Base-by-base conservation (phyloP, 2,797 vertebrate genomes). In the Anguilla anguilla region DNA sequence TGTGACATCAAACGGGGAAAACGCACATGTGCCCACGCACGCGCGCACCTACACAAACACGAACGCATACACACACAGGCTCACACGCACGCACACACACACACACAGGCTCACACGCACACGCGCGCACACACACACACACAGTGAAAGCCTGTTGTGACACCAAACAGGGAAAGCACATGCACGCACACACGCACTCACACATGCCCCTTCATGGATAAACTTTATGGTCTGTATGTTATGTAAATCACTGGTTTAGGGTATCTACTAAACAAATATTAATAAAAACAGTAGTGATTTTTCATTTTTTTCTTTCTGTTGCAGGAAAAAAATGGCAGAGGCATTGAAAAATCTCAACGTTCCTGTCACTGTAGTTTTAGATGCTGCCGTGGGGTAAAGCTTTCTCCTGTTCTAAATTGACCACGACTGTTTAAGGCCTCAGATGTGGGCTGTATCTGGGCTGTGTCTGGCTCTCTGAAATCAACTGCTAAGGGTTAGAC, bases 371-470 rank as follows among this genome's bases (percentile, higher is more conserved):
- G n/a, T n/a, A 7, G 97, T 99, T 83, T 94, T 99, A 88, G 98
- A 99, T 86, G 98, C 99, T 82, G 98, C 99, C 46, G 97, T 99
- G 1, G 99, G 99, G 98, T 98, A 89, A 95, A 95, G 35, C 0
- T 51, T 28, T 43, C 9, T 15, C 19, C 28, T 35, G 2, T 77
- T 77, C 10, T 28, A 72, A 72, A 28, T 19, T 35, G 31, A 77
- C 61, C 6, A 15, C 4, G 67, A 0, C 7, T 9, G 0, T 31
- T 25, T 74, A 17, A 39, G 0, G 28, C 13, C 28, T 19, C 31
- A 74, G 10, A 31, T 72, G 2, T 74, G 28, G 31, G 35, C 35
- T 74, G 10, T 35, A 72, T 72, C 31, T 31, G 31, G 28, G 28
- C 28, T 72, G 13, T 13, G 31, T 10, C 31, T 69, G 64, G 6